Base-by-base conservation (phyloP, 1,140 invertebrate species). In the Choristoneura fumiferana region DNA sequence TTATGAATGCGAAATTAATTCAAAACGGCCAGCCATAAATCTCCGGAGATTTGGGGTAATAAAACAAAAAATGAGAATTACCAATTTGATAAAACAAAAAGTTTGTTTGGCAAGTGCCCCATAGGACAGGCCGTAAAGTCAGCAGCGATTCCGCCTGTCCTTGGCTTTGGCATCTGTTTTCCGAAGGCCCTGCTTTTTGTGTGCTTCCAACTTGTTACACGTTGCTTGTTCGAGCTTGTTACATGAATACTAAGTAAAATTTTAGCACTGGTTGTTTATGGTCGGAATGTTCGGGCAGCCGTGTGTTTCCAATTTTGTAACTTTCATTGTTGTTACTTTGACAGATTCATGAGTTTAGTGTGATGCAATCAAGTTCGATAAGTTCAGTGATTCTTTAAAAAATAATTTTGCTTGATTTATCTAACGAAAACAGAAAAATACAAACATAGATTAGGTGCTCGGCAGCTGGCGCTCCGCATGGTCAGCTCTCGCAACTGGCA, bases 1-100 rank as follows among this genome's bases (percentile, higher is more conserved):
- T 83, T 81, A 87, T 84, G 73, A 84, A 87, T 87, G 75, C 62
- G 75, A 81, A 84, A 87, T 85, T 84, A 84, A 87, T 87, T 76
- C 80, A 78, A 84, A 84, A 73, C 81, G 75, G 71, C 70, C 66
- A 67, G 67, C 76, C 67, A 79, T 87, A 84, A 86, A 86, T 86
- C 78, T 79, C 71, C 54, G 52, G 75, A 68, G 76, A 61, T 80
- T 83, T 75, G 52, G 62, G 71, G 72, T 69, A 82, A 81, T 84
- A 84, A 79, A 82, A 84, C 76, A 87, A 87, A 87, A 87, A 85
- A 81, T 77, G 70, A 66, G 70, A 81, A 81, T 83, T 76, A 76
- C 73, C 79, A 83, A 73, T 85, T 84, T 79, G 76, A 80, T 83
- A 78, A 73, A 84, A 84, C 78, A 87, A 79, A 87, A 87, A 85